These are phyloP conservation scores for Euspilapteryx auroguttella DNA, from an alignment of 2,888 invertebrate genomes.

Conservation along the genomic window DNA sequence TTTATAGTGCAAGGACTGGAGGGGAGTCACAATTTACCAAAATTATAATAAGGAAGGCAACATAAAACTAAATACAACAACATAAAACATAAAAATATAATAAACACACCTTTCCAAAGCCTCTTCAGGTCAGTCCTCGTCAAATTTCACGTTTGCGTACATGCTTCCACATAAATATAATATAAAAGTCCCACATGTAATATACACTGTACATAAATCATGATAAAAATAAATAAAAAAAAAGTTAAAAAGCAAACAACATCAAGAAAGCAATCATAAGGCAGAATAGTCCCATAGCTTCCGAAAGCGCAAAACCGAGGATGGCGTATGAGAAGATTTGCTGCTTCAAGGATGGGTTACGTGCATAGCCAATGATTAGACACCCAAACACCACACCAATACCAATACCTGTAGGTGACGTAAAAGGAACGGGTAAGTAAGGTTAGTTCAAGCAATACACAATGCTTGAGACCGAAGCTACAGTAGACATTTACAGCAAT, in stretches of 20 bases:
- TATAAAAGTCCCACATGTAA: no score
- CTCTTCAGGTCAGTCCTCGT: no score
- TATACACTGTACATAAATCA: constrained; percentile 2
- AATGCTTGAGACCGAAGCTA: background rate
- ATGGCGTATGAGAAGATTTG: constrained; percentile 98
- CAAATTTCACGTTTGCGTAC: no score
- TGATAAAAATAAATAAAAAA: constrained; percentile 12
- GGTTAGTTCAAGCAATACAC: no score
- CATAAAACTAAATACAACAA: no score
- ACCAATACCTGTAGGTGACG: constrained; percentile 78
- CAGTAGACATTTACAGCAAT: background rate
- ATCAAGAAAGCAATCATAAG: constrained; percentile 98
- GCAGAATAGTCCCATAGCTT: constrained; percentile 99
- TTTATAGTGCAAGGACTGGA: no score
- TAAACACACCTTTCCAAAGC: no score
- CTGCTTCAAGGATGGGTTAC: constrained; percentile 96
- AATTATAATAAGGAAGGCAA: no score
- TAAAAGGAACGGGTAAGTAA: no score
- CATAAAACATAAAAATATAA: no score
- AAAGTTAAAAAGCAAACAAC: constrained; percentile 88
- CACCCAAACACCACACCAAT: constrained; percentile 97
- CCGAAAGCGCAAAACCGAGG: constrained; percentile 95
- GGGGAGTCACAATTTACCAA: no score
- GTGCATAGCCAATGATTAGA: constrained; percentile 94
- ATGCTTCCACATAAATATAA: no score